Percentiles rank a stretch among this genome's conserved stretches.
phyloP scores from a whole-genome alignment of 2,888 invertebrate species.

The Scaptomyza parva region DNA sequence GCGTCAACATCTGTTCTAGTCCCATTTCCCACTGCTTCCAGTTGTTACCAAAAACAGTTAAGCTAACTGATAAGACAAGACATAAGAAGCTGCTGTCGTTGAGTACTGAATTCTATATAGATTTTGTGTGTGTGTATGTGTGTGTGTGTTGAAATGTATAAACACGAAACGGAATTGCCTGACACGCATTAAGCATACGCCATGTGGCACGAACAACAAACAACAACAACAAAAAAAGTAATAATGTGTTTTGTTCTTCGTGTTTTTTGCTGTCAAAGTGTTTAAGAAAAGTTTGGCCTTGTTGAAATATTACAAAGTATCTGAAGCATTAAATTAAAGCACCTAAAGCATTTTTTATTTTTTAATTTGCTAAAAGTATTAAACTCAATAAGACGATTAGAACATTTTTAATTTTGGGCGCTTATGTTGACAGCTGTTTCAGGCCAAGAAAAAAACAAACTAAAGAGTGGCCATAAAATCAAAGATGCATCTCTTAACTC shows the following conservation, averaged over 20 bases:
- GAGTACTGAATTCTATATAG: neutral
- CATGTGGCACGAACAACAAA: slow-evolving; percentile 6
- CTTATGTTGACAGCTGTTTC: slow-evolving; percentile 34
- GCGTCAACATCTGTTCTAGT: slow-evolving; percentile 44
- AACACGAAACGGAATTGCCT: slow-evolving; percentile 23
- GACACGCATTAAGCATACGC: slow-evolving; percentile 34
- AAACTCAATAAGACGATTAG: neutral
- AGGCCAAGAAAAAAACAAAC: too few relatives aligned
- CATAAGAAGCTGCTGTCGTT: neutral
- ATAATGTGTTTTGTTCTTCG: neutral
- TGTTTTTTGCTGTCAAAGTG: neutral
- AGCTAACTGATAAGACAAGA: neutral
- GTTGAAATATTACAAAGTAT: neutral
- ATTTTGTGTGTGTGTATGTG: too few relatives aligned
- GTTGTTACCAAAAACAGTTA: slow-evolving; percentile 14
- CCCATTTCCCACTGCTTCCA: too few relatives aligned
- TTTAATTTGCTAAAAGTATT: slow-evolving; percentile 3
- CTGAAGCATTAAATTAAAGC: slow-evolving; percentile 1
- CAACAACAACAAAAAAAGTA: neutral
- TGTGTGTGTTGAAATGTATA: neutral
- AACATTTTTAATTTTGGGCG: slow-evolving; percentile 55
- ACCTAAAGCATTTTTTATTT: slow-evolving; percentile 7
- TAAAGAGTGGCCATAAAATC: slow-evolving; percentile 57
- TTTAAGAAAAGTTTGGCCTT: neutral
- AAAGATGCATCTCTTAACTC: slow-evolving; percentile 56